These are phyloP conservation scores for Biston betularia DNA, from an alignment of 2,888 invertebrate species.

Conservation along the genomic window DNA sequence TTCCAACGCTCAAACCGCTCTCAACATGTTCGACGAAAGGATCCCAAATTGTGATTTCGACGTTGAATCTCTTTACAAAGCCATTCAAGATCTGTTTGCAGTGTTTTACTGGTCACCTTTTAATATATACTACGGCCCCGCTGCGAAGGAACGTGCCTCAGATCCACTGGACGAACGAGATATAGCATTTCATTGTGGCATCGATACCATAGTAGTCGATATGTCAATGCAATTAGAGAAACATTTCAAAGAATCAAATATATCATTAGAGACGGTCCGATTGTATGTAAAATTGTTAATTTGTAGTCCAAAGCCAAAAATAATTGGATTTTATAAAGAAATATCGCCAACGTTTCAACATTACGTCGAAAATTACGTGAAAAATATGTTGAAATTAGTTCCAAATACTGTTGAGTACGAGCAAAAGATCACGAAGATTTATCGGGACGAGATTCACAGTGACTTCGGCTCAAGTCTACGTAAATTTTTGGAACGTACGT, in stretches of 20 bases:
- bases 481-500: background rate
- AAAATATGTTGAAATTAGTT: background rate
- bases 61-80: background rate
- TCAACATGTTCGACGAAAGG: background rate
- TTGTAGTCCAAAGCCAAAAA: background rate
- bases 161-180: background rate
- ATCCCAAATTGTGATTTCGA: background rate
- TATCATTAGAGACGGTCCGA: background rate
- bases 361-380: background rate
- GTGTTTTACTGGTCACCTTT: slow-evolving; percentile 8
- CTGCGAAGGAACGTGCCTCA: background rate
- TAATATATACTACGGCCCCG: background rate
- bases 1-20: background rate
- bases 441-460: background rate
- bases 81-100: background rate
- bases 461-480: background rate
- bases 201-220: background rate
- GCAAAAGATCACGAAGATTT: background rate
- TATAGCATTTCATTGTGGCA: background rate
- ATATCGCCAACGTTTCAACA: background rate
- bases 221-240: background rate
- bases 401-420: background rate
- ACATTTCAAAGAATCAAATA: background rate
- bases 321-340: background rate
- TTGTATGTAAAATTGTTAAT: background rate